Conservation (phyloP, 2,113 vertebrate species). For the Brienomyrus brachyistius region DNA sequence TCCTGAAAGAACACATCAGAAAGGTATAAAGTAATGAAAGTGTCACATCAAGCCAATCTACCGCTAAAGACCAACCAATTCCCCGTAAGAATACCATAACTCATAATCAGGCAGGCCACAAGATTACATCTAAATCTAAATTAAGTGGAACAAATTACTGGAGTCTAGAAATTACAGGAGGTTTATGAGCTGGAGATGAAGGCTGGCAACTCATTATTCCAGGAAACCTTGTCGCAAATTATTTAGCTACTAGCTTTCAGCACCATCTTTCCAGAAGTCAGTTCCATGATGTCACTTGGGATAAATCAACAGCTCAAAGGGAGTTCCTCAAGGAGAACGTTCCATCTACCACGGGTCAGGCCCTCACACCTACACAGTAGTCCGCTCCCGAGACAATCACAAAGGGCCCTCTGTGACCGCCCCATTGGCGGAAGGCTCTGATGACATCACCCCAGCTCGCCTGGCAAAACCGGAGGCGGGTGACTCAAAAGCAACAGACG, state of each 20-base stretch:
- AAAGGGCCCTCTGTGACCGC: conserved; percentile 20
- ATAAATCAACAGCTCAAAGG: conserved; percentile 2
- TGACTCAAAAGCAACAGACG: conserved; percentile 2
- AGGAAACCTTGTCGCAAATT: not conserved
- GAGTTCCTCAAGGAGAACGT: conserved; percentile 10
- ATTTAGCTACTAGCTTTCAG: conserved; percentile 12
- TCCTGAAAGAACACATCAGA: conserved; percentile 54
- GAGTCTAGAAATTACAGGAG: not conserved
- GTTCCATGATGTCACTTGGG: conserved; percentile 26
- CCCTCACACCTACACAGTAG: conserved; percentile 32
- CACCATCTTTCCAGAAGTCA: conserved; percentile 28
- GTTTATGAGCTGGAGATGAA: not conserved
- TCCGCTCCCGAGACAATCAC: conserved; percentile 1
- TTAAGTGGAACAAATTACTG: not conserved
- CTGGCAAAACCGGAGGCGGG: not conserved
- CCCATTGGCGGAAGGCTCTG: conserved; percentile 4
- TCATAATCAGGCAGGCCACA: not conserved
- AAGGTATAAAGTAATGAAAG: not conserved
- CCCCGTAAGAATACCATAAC: not conserved
- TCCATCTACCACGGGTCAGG: conserved; percentile 9
- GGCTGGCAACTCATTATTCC: not conserved
- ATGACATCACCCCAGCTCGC: conserved; percentile 15
- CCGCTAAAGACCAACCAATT: not conserved
- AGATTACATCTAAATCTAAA: not conserved
- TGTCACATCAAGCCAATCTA: not conserved